A percentile compares a stretch with the other conserved stretches of the same genome.
These are phyloP conservation scores for Lepidurus apus DNA, from an alignment of 1,140 invertebrate species.

Conservation along the genomic window DNA sequence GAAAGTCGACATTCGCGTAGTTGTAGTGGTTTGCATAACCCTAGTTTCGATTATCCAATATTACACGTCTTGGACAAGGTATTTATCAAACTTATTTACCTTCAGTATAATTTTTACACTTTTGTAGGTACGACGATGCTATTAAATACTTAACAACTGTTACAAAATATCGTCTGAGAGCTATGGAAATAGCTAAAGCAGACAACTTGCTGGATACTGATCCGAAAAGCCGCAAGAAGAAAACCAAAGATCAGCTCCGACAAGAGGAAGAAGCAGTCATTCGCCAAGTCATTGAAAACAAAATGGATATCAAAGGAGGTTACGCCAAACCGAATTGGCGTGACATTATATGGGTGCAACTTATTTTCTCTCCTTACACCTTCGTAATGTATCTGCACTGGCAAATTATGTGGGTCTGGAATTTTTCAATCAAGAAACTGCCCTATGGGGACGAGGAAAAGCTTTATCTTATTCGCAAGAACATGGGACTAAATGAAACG, in stretches of 20 bases:
- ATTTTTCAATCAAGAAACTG: slow-evolving; percentile 65
- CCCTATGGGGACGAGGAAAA: slow-evolving; percentile 77
- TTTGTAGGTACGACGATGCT: slow-evolving; percentile 62
- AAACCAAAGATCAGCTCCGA: slow-evolving; percentile 60
- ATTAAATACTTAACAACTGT: slow-evolving; percentile 79
- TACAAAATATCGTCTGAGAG: slow-evolving; percentile 78
- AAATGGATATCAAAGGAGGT: slow-evolving; percentile 84
- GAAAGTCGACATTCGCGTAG: slow-evolving; percentile 82
- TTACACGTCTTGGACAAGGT: slow-evolving; percentile 59
- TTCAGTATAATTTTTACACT: not conserved
- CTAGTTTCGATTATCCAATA: slow-evolving; percentile 80
- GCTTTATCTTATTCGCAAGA: slow-evolving; percentile 71
- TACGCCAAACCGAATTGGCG: slow-evolving; percentile 71
- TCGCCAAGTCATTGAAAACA: slow-evolving; percentile 73
- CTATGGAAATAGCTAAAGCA: slow-evolving; percentile 71
- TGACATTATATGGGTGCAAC: slow-evolving; percentile 75
- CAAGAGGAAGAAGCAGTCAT: slow-evolving; percentile 74
- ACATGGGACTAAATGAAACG: slow-evolving; percentile 57
- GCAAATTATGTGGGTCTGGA: slow-evolving; percentile 73
- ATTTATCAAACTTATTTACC: not conserved
- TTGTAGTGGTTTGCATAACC: slow-evolving; percentile 73
- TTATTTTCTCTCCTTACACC: slow-evolving; percentile 70
- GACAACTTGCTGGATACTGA: slow-evolving; percentile 57
- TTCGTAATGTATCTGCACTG: slow-evolving; percentile 62
- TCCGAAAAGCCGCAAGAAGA: slow-evolving; percentile 49